phyloP scores from a whole-genome alignment of 1,140 invertebrate species.

The Cydia strobilella region DNA sequence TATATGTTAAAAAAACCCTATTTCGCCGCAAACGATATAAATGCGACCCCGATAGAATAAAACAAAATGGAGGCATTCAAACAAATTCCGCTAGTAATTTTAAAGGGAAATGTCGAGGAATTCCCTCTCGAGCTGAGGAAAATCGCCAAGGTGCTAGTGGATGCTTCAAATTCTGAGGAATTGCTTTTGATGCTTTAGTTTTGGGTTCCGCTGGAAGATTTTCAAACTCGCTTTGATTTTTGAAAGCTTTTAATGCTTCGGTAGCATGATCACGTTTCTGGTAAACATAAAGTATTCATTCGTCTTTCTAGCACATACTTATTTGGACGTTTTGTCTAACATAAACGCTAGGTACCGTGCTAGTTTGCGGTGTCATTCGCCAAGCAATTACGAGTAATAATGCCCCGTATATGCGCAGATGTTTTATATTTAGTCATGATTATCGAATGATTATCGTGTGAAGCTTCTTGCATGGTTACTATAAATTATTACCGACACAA shows the following conservation, averaged over 20 bases:
- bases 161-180: conserved; percentile 31
- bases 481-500: no score
- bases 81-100: conserved; percentile 26
- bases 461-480: no score
- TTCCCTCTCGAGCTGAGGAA: neutral
- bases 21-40: neutral
- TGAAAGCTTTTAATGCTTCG: neutral
- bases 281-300: no score
- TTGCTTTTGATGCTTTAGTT: conserved; percentile 32
- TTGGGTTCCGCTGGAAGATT: neutral
- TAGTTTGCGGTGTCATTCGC: no score
- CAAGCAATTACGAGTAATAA: no score
- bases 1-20: neutral
- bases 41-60: conserved; percentile 26
- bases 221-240: neutral
- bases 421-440: no score
- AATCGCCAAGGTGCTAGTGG: conserved; percentile 29
- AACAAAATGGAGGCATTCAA: conserved; percentile 22
- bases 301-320: no score
- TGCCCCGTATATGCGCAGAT: no score
- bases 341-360: no score
- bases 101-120: conserved; percentile 30
- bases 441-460: no score
- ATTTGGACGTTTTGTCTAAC: no score
- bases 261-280: neutral